Evolutionary conservation across 1,140 invertebrate genomes (phyloP).

Genomic region (Battus philenor): DNA sequence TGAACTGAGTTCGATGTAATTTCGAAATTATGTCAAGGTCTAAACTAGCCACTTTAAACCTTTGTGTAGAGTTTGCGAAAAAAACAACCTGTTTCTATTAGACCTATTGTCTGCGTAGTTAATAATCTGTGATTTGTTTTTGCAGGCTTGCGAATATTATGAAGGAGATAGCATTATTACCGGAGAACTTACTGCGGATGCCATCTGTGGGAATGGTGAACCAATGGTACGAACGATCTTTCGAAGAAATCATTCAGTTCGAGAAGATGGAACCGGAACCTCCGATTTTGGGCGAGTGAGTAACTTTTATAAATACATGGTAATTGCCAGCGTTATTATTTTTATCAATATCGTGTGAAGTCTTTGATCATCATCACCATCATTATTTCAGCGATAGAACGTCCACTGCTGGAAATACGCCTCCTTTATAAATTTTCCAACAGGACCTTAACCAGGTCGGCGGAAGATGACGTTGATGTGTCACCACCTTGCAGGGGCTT

Average conservation of each 20-base stretch:
- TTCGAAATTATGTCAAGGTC: slow-evolving; percentile 5
- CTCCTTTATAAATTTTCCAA: too few species aligned
- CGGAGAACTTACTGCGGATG: slow-evolving; percentile 91
- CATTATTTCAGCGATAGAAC: too few species aligned
- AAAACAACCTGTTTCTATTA: too few species aligned
- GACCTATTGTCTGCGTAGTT: too few species aligned
- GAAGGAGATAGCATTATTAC: slow-evolving; percentile 97
- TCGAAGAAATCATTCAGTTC: slow-evolving; percentile 94
- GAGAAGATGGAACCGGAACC: slow-evolving; percentile 86
- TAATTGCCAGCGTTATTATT: background rate
- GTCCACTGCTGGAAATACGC: too few species aligned
- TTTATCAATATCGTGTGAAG: background rate
- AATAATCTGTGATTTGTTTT: background rate
- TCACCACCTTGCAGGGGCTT: too few species aligned
- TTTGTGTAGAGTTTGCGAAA: too few species aligned
- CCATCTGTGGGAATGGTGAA: slow-evolving; percentile 92
- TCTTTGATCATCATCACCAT: background rate
- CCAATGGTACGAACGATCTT: slow-evolving; percentile 94
- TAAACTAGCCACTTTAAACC: background rate
- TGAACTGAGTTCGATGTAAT: background rate
- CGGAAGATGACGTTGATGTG: too few species aligned
- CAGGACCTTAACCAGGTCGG: too few species aligned
- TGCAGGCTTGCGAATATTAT: slow-evolving; percentile 95
- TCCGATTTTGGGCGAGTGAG: slow-evolving; percentile 50
- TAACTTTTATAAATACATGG: slow-evolving; percentile 6